Base-by-base conservation (phyloP, 2,797 vertebrate genomes). In the Morus bassanus region DNA sequence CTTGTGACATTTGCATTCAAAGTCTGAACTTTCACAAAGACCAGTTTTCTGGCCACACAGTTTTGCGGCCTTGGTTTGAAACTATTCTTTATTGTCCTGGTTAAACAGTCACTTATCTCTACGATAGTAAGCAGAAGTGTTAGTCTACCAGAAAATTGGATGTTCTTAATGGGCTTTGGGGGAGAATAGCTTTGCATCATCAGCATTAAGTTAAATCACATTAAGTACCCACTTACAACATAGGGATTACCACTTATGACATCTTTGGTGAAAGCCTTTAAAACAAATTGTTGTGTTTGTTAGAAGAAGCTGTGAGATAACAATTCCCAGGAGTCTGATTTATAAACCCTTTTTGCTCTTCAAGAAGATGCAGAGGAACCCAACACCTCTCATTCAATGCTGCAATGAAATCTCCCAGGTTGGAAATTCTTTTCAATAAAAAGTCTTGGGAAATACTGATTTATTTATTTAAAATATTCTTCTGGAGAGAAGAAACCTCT, bases 231-330 rank as follows among this genome's bases (percentile, higher is more conserved):
- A 93, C 89, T 97, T 96, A 92, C 79, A 92, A 91, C 89, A 85
- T 13, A 56, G 59, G 92, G 88, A 96, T 96, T 97, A 95, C 92
- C 93, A 95, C 96, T 95, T 78, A 91, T 85, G 90, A 97, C 97
- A 96, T 97, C 87, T 94, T 89, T 81, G 92, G 92, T 97, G 96
- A 96, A 96, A 97, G 94, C 91, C 91, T 96, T 96, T 95, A 95
- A 96, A 97, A 97, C 94, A 97, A 97, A 93, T 94, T 88, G 85
- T 95, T 94, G 91, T 83, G 86, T 91, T 95, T 95, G 93, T 95
- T 95, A 94, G 95, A 87, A 94, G 92, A 89, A 95, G 89, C 76
- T 95, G 91, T 56, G 91, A 94, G 96, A 95, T 96, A 95, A 95
- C 92, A 87, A 81, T 88, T 91, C 86, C 88, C 93, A 92, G 90